phyloP scores from a whole-genome alignment of 2,797 vertebrate species.

The Liparis tanakae region DNA sequence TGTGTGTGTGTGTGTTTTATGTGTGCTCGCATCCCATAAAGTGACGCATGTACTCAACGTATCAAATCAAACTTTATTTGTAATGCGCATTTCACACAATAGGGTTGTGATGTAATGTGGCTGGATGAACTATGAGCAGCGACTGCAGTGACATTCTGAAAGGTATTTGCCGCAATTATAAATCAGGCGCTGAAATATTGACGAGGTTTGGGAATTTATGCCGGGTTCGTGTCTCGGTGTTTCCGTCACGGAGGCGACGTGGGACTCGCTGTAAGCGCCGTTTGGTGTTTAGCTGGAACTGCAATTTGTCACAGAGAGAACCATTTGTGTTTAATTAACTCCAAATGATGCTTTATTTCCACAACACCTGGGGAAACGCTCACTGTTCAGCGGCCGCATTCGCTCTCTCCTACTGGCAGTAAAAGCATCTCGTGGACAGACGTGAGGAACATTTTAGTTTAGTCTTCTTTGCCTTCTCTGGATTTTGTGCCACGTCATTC shows the following conservation, averaged over 20 bases:
- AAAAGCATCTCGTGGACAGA: neutral
- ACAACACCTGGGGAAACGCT: constrained; percentile 11
- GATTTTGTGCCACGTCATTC: no score
- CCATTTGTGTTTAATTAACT: constrained; percentile 13
- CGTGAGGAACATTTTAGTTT: no score
- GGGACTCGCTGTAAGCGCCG: constrained; percentile 27
- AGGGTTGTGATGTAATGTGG: constrained; percentile 31
- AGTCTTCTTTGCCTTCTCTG: no score
- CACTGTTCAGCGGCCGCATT: neutral
- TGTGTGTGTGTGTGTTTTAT: neutral
- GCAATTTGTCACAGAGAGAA: constrained; percentile 24
- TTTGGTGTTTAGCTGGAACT: constrained; percentile 28
- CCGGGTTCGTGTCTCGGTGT: constrained; percentile 4
- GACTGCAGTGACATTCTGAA: neutral
- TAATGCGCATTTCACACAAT: no score
- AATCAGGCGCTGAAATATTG: constrained; percentile 50
- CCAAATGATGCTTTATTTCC: constrained; percentile 16
- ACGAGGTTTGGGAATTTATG: constrained; percentile 21
- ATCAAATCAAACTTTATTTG: no score
- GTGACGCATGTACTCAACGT: constrained; percentile 14
- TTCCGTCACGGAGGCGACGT: constrained; percentile 17
- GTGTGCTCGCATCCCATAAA: constrained; percentile 3
- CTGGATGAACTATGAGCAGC: constrained; percentile 21
- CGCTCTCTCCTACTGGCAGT: no score
- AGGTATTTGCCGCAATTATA: constrained; percentile 30